Evolutionary conservation across 2,797 vertebrate species (phyloP).

Genomic region (Picus viridis): DNA sequence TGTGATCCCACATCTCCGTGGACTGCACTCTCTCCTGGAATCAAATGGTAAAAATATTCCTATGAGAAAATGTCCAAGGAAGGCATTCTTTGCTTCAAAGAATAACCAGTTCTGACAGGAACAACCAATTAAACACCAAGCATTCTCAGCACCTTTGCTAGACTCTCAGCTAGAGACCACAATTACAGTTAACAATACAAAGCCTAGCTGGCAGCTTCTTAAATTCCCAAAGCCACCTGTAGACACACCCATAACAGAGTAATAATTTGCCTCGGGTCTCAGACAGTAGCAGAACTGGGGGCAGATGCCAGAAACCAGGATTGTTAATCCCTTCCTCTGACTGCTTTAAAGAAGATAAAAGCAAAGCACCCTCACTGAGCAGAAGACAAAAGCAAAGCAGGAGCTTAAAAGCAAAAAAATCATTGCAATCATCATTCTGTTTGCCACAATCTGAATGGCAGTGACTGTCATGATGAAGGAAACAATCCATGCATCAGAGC

Average conservation of each 20-base stretch:
- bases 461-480: background rate
- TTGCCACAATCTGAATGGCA: background rate
- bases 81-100: slow-evolving; percentile 22
- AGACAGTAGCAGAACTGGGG: background rate
- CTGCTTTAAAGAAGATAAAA: background rate
- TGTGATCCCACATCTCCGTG: slow-evolving; percentile 85
- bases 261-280: slow-evolving; percentile 20
- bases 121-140: background rate
- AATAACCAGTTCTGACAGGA: slow-evolving; percentile 23
- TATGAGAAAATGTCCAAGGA: background rate
- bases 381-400: background rate
- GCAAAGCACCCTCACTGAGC: background rate
- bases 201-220: background rate
- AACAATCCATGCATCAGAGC: background rate
- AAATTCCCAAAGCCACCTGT: background rate
- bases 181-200: slow-evolving; percentile 23
- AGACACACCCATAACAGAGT: slow-evolving; percentile 19
- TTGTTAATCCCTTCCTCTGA: background rate
- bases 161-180: slow-evolving; percentile 20
- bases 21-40: slow-evolving; percentile 90
- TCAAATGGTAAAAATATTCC: slow-evolving; percentile 51
- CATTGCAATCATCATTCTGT: background rate
- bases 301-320: background rate
- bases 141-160: slow-evolving; percentile 37
- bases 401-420: background rate